Evolutionary conservation across 1,140 invertebrate genomes (phyloP), one percentile per base, ranked within the genome.

Genomic region (Zaprionus inermis): DNA sequence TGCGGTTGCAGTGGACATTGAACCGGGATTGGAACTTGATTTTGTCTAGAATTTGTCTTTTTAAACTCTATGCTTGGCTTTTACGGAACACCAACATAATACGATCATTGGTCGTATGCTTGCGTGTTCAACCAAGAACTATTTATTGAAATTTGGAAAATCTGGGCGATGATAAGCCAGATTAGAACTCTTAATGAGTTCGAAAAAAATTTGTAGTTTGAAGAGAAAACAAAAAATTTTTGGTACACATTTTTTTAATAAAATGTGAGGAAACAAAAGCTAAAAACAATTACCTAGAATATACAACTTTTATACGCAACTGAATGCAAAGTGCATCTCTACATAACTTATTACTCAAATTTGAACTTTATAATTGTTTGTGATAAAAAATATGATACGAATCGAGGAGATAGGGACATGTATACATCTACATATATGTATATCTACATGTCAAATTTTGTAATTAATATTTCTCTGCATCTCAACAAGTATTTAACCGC

Each of bases 1-100:
- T 59, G 89, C 82, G 30, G 88, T 91, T 65, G 91, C 91, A 61
- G 90, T 92, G 34, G 86, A 92, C 41, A 92, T 92, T 79, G 91
- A 92, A 74, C 78, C 88, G 28, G 90, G 84, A 18, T 67, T 91
- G 71, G 90, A 92, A 71, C 81, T 92, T 28, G 91, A 92, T 77
- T 92, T 92, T 90, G 91, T 92, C 60, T 92, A 84, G 72, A 79
- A 55, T 32, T 41, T 38, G 49, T 64, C 30, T 14, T n/a, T 46
- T 36, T 24, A 10, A 41, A 68, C 34, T 66, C 78, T 73, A 71
- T 70, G 68, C 68, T 88, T 66, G 72, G n/a, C 24, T 81, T 85
- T 84, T 76, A 59, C 49, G 55, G 64, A 73, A 44, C 44, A 68
- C 10, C 65, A 32, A 57, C 7, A 5, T 36, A 14, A 14, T 44